Evolutionary conservation across 2,113 vertebrate species (phyloP), one percentile per base, ranked within the genome.

Genomic region (Zosterops pallidus): DNA sequence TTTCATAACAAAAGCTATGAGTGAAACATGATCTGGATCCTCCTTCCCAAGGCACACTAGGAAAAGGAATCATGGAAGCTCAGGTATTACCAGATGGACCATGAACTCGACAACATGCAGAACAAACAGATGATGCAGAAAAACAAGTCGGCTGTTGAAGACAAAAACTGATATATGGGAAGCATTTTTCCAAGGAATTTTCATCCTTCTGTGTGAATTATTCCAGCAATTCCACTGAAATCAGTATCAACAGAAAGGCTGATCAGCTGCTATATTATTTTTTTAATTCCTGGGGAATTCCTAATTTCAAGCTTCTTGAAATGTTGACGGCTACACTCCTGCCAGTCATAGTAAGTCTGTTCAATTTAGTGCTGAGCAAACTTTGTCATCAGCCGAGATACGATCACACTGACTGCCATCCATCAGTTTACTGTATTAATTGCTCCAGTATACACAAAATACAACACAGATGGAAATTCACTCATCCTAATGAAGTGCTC

Each of bases 331-430:
- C 74, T 77, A 41, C 31, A 18, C 88, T 91, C 69, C 87, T 82
- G 89, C 84, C 95, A 92, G 28, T 91, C 87, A 93, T 5, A 62
- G 37, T 50, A 89, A 95, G 92, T 52, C 75, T 90, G 86, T 75
- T 97, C 83, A 76, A 49, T 57, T 89, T 67, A 95, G 64, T 82
- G 92, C 93, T 95, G 83, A 89, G 89, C 79, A 96, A 96, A 89
- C 89, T 95, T 90, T 94, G 90, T 94, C 95, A 95, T 94, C 91
- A 93, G 89, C 89, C 46, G 94, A 87, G 84, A 84, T 92, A 92
- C 1, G 75, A 95, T 96, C 93, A 50, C 80, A 6, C 83, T 95
- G 82, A 87, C 89, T 96, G 92, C 89, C 86, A 86, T 92, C 94
- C 89, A 78, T 94, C 87, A 95, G 95, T 93, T 89, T 82, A 83